A percentile compares a stretch with the other conserved stretches of the same genome.
Evolutionary conservation across 2,888 invertebrate species (phyloP).

Genomic region (Chrysolina americana): DNA sequence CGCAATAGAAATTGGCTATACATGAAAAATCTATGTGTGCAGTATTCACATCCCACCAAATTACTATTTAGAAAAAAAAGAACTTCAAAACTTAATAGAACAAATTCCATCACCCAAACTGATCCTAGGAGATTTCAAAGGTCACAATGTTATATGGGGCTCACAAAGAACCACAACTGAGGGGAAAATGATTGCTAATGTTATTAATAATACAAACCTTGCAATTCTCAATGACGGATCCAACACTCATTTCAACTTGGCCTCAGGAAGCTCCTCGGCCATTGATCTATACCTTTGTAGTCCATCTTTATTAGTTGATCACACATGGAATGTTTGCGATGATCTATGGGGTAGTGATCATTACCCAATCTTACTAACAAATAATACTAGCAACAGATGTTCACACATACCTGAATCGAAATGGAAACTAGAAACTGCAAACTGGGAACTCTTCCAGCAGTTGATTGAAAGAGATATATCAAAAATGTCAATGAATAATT

Average conservation of each 20-base stretch:
- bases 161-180: not conserved
- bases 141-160: not conserved
- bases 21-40: not conserved
- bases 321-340: not conserved
- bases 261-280: not conserved
- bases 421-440: too few species aligned
- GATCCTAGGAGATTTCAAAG: not conserved
- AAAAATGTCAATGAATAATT: not conserved
- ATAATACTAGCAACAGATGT: too few species aligned
- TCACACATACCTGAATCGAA: too few species aligned
- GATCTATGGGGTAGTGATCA: not conserved
- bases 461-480: not conserved
- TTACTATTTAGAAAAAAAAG: not conserved
- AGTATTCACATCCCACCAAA: not conserved
- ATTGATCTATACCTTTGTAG: not conserved
- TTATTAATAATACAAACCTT: not conserved
- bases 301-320: not conserved
- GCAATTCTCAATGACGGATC: not conserved
- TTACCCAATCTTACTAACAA: not conserved
- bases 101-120: not conserved
- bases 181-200: not conserved
- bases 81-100: too few species aligned
- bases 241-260: not conserved
- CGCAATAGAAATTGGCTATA: not conserved
- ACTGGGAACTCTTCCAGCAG: not conserved